A percentile compares a stretch with the other conserved stretches of the same genome.
Conservation (phyloP, 2,888 invertebrate species). For the Fragum sueziense region DNA sequence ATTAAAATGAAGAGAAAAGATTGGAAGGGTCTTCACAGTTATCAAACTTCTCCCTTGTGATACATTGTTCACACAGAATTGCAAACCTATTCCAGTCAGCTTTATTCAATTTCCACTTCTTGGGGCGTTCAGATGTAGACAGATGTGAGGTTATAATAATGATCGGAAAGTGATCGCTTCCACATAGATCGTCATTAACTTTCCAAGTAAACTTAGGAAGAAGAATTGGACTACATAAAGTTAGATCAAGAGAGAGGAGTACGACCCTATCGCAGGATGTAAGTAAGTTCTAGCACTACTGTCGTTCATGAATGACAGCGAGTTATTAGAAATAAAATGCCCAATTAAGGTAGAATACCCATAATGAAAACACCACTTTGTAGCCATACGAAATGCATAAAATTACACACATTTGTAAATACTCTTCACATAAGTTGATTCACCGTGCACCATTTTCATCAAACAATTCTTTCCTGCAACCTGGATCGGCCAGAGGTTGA, state of each 20-base stretch:
- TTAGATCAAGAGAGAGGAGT: not conserved
- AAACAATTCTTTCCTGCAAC: not conserved
- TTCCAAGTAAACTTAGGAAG: not conserved
- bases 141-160: not conserved
- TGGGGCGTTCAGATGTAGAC: not conserved
- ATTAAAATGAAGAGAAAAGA: not conserved
- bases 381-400: too few relatives aligned
- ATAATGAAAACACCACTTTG: not conserved
- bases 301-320: not conserved
- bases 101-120: not conserved
- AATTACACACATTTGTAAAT: too few relatives aligned
- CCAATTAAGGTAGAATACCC: not conserved
- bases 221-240: not conserved
- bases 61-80: not conserved
- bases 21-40: not conserved
- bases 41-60: not conserved
- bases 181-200: not conserved
- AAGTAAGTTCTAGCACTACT: not conserved
- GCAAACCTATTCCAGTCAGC: not conserved
- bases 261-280: not conserved
- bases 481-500: not conserved
- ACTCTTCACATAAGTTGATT: not conserved
- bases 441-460: not conserved
- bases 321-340: not conserved
- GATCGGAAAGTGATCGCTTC: constrained; percentile 2